Evolutionary conservation across 2,113 vertebrate genomes (phyloP).

Genomic region (Balaeniceps rex): DNA sequence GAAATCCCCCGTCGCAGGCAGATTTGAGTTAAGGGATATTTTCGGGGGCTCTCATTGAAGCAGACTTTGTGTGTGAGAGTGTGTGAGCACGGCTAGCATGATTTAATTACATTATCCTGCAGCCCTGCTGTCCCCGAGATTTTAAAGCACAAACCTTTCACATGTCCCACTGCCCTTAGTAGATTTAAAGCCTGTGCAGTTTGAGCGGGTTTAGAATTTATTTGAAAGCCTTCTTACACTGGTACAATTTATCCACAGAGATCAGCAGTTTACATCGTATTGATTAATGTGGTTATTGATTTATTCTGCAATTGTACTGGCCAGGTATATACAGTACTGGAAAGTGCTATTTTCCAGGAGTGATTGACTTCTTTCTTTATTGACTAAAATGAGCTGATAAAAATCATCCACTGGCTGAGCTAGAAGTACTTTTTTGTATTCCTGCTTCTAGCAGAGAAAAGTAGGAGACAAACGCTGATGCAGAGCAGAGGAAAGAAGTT

Average conservation of each 20-base stretch:
- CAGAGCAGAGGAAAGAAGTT: not conserved
- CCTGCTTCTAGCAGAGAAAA: conserved; percentile 13
- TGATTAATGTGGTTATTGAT: conserved; percentile 64
- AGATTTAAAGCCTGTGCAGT: conserved; percentile 41
- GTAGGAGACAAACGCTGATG: not conserved
- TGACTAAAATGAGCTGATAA: conserved; percentile 70
- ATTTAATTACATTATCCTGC: conserved; percentile 6
- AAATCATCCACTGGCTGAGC: conserved; percentile 34
- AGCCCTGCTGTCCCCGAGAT: not conserved
- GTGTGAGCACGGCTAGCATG: not conserved
- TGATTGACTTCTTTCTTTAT: conserved; percentile 71
- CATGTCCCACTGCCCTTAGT: not conserved
- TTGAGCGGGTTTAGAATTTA: conserved; percentile 53
- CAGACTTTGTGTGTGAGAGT: not conserved
- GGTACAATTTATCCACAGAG: conserved; percentile 57
- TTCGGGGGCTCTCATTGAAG: not conserved
- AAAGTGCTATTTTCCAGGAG: conserved; percentile 32
- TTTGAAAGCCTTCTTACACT: conserved; percentile 37
- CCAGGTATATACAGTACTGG: not conserved
- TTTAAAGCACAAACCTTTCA: conserved; percentile 24
- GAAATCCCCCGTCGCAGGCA: not conserved
- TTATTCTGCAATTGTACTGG: conserved; percentile 30
- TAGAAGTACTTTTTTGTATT: not conserved
- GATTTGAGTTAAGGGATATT: not conserved
- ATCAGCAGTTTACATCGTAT: conserved; percentile 66